These are phyloP conservation scores for Drosophila bipectinata DNA, from an alignment of 1,140 invertebrate species.

Conservation along the genomic window DNA sequence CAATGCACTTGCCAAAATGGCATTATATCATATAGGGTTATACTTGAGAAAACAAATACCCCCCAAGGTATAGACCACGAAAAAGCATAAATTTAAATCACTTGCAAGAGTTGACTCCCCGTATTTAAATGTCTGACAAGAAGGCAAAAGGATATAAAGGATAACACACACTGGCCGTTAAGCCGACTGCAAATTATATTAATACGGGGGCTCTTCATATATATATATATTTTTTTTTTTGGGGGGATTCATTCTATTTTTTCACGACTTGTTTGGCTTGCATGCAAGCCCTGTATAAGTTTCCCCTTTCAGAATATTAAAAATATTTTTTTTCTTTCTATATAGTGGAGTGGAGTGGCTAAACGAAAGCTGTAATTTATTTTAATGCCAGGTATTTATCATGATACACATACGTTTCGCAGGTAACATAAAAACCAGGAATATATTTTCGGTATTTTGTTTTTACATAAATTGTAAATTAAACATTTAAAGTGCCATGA, in stretches of 20 bases:
- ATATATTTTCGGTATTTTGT: constrained; percentile 44
- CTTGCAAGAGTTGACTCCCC: constrained; percentile 52
- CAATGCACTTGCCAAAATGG: neutral
- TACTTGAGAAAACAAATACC: neutral
- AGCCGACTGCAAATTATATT: constrained; percentile 78
- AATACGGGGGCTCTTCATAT: constrained; percentile 65
- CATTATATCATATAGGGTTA: neutral
- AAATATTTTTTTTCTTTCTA: constrained; percentile 51
- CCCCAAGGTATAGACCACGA: constrained; percentile 43
- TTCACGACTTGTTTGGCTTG: constrained; percentile 39
- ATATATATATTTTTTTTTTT: constrained; percentile 19
- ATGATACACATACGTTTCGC: constrained; percentile 50
- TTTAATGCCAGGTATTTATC: constrained; percentile 83
- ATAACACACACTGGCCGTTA: constrained; percentile 24
- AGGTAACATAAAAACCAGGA: constrained; percentile 20
- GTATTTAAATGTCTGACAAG: constrained; percentile 31
- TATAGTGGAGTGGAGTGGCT: constrained; percentile 1
- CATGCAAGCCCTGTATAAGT: constrained; percentile 59
- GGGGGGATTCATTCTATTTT: constrained; percentile 21
- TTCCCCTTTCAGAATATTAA: constrained; percentile 58
- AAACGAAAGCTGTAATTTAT: constrained; percentile 75
- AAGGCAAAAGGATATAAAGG: constrained; percentile 8
- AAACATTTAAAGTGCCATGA: constrained; percentile 81
- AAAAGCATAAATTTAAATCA: constrained; percentile 65
- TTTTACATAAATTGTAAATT: constrained; percentile 80